Evolutionary conservation across 1,140 invertebrate species (phyloP), one percentile per base, ranked within the genome.

Genomic region (Drosophila trapezifrons): DNA sequence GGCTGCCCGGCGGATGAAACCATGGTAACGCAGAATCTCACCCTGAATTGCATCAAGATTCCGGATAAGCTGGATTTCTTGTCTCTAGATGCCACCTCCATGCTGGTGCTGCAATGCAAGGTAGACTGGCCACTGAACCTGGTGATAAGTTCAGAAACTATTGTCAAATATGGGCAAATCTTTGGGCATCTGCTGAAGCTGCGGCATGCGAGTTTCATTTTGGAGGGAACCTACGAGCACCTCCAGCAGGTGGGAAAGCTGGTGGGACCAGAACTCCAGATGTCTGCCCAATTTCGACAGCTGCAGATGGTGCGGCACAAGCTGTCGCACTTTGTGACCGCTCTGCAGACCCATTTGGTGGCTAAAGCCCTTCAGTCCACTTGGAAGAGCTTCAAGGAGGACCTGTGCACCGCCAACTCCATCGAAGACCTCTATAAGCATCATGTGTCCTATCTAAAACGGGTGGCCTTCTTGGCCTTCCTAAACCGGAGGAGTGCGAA

Each of bases 41-140:
- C 93, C 0, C 94, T 95, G 64, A 94, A 93, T 15, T 93, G 94
- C 37, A 92, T 92, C 6, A 93, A 93, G 35, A 91, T 94, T 9
- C 94, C 95, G 0, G 89, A 94, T 10, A 92, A 92, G 55, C 94
- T 95, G 60, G 93, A 94, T 79, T 93, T 94, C 63, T 92, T 93
- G 67, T 94, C 95, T 56, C 94, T 95, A 1, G 94, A 95, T 71
- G 94, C 94, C 1, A 80, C 96, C 3, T 93, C 94, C 46, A 95
- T 94, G 75, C 89, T 97, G 2, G 94, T 93, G 0, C 87, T 97
- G n/a, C 94, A 94, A 13, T 96, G 96, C 79, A 93, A 94, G 43
- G 93, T 96, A 2, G 92, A 94, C 12, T 97, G 96, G 96, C 96
- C 96, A 0, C 81, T 96, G 1, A 96, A 96, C 87, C 94, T 97